Evolutionary conservation across 2,113 vertebrate genomes (phyloP).

Genomic region (Seriola dumerili): DNA sequence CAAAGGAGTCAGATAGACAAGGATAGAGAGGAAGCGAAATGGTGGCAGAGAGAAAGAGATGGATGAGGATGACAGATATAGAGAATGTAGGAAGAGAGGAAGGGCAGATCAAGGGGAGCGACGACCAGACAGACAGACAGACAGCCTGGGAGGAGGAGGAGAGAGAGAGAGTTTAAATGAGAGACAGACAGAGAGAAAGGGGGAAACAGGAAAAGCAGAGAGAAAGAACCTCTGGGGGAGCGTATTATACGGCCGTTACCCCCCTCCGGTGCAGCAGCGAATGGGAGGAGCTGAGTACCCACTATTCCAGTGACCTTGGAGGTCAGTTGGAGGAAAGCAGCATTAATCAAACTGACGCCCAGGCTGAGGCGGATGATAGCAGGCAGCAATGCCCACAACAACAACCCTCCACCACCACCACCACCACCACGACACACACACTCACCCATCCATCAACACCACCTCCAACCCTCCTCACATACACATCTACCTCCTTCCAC

Average conservation of each 20-base stretch:
- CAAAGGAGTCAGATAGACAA: slow-evolving; percentile 45
- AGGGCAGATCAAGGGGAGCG: slow-evolving; percentile 66
- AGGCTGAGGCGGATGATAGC: slow-evolving; percentile 76
- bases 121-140: slow-evolving; percentile 41
- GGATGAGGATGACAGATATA: slow-evolving; percentile 50
- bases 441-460: slow-evolving; percentile 29
- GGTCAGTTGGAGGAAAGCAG: slow-evolving; percentile 81
- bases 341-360: slow-evolving; percentile 81
- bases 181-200: slow-evolving; percentile 45
- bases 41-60: slow-evolving; percentile 45
- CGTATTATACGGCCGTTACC: slow-evolving; percentile 75
- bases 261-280: slow-evolving; percentile 58
- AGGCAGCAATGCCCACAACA: slow-evolving; percentile 72
- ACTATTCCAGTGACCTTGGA: slow-evolving; percentile 83
- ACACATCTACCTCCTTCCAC: slow-evolving; percentile 30
- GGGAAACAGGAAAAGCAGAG: slow-evolving; percentile 35
- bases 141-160: slow-evolving; percentile 31
- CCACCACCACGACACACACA: background rate
- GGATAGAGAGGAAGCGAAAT: slow-evolving; percentile 42
- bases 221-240: slow-evolving; percentile 67
- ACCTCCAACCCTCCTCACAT: slow-evolving; percentile 10
- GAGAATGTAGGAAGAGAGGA: slow-evolving; percentile 26
- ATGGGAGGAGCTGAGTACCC: slow-evolving; percentile 73
- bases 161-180: slow-evolving; percentile 51
- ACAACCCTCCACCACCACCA: slow-evolving; percentile 5